Evolutionary conservation across 2,888 invertebrate genomes (phyloP).

Genomic region (Chaitophorus viminalis): DNA sequence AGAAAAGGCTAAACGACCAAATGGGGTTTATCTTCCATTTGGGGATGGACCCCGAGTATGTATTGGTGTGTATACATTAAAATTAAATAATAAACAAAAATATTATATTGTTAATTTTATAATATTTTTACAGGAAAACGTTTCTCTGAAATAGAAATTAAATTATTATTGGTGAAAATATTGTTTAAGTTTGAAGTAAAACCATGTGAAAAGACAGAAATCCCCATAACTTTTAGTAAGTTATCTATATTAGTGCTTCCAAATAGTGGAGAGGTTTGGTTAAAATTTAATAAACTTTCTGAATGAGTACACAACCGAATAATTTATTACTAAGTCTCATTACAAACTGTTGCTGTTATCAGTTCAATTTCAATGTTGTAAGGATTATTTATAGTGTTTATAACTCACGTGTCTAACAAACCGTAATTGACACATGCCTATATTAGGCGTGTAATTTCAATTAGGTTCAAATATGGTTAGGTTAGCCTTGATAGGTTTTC

Average conservation of each 20-base stretch:
- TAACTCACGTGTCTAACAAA: too few relatives aligned
- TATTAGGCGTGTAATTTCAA: too few relatives aligned
- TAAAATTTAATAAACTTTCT: not conserved
- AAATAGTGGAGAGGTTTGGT: not conserved
- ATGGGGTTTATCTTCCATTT: constrained; percentile 68
- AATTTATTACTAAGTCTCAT: too few relatives aligned
- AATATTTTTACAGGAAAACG: constrained; percentile 43
- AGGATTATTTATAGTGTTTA: too few relatives aligned
- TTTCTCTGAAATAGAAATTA: constrained; percentile 38
- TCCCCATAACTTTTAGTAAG: not conserved
- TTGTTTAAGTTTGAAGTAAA: constrained; percentile 32
- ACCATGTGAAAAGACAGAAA: constrained; percentile 36
- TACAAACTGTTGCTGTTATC: too few relatives aligned
- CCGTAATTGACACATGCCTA: too few relatives aligned
- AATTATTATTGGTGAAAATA: constrained; percentile 18
- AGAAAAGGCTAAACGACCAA: constrained; percentile 70
- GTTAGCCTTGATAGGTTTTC: too few relatives aligned
- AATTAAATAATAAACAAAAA: not conserved
- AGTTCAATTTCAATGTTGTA: too few relatives aligned
- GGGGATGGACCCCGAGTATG: constrained; percentile 68
- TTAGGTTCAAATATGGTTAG: too few relatives aligned
- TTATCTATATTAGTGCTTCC: not conserved
- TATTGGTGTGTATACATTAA: constrained; percentile 66
- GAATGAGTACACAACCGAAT: not conserved
- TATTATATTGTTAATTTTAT: not conserved